Conservation (phyloP, 2,797 vertebrate species). For the Anas acuta region DNA sequence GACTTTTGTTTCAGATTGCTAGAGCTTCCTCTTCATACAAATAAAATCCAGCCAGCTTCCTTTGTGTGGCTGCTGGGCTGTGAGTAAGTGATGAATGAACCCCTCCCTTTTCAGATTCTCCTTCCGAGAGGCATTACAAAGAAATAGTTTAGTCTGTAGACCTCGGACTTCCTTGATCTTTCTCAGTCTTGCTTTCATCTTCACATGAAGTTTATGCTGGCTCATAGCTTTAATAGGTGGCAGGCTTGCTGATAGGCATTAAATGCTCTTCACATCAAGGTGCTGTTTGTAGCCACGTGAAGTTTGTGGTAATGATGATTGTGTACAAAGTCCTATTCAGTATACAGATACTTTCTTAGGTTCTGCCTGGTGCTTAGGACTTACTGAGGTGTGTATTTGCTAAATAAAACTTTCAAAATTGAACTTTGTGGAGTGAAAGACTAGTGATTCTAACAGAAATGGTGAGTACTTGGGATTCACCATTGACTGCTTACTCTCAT, state of each 20-base stretch:
- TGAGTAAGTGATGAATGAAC: background rate
- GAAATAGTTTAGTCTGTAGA: conserved; percentile 25
- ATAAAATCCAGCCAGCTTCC: conserved; percentile 9
- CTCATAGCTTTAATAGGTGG: background rate
- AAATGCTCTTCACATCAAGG: background rate
- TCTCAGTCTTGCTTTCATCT: conserved; percentile 5
- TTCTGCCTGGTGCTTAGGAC: background rate
- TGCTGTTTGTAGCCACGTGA: background rate
- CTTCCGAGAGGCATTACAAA: background rate
- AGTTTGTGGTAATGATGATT: background rate
- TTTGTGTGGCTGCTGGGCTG: background rate
- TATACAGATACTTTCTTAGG: background rate
- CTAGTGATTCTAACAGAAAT: background rate
- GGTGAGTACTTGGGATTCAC: background rate
- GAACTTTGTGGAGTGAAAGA: background rate
- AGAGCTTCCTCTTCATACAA: background rate
- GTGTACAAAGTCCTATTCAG: background rate
- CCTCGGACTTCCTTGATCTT: conserved; percentile 5
- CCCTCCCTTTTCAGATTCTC: background rate
- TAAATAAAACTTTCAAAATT: background rate
- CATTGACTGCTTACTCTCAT: background rate
- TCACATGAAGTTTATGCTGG: background rate
- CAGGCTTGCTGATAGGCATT: background rate
- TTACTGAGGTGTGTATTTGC: background rate
- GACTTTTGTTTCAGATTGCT: conserved; percentile 16